These are phyloP conservation scores for Drosophila quinaria DNA, from an alignment of 2,888 invertebrate genomes.

Conservation along the genomic window DNA sequence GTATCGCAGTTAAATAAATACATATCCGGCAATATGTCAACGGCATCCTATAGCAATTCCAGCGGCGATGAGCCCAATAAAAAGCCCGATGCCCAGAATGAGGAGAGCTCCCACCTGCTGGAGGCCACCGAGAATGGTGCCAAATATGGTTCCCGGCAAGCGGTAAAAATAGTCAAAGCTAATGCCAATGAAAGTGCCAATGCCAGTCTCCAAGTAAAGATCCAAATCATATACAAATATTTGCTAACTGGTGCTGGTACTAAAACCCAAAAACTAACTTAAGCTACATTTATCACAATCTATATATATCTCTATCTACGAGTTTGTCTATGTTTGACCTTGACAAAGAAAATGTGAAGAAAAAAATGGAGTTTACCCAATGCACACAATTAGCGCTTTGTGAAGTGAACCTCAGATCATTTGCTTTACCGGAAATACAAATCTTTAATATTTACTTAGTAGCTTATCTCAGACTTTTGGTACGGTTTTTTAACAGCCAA, in stretches of 20 bases:
- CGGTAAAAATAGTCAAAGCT: conserved; percentile 81
- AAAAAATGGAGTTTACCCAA: conserved; percentile 3
- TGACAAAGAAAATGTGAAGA: conserved; percentile 23
- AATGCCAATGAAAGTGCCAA: conserved; percentile 55
- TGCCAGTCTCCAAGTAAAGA: conserved; percentile 61
- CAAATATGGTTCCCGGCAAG: conserved; percentile 83
- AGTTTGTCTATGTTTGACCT: conserved; percentile 43
- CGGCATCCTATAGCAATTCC: conserved; percentile 67
- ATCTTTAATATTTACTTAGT: conserved; percentile 39
- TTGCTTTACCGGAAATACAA: conserved; percentile 28
- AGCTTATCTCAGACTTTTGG: neutral
- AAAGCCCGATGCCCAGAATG: conserved; percentile 67
- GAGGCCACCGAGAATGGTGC: conserved; percentile 81
- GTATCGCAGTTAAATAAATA: neutral
- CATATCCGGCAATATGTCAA: conserved; percentile 55
- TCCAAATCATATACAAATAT: conserved; percentile 16
- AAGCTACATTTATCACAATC: conserved; percentile 6
- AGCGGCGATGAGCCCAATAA: conserved; percentile 66
- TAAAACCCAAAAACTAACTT: conserved; percentile 21
- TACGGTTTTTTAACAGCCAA: neutral
- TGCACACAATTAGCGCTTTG: conserved; percentile 33
- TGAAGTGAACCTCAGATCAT: conserved; percentile 5
- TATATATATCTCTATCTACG: neutral
- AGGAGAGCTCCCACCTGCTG: conserved; percentile 84
- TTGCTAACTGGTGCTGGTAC: conserved; percentile 49